These are phyloP conservation scores for Pristis pectinata DNA, from an alignment of 2,797 vertebrate genomes.

Conservation along the genomic window DNA sequence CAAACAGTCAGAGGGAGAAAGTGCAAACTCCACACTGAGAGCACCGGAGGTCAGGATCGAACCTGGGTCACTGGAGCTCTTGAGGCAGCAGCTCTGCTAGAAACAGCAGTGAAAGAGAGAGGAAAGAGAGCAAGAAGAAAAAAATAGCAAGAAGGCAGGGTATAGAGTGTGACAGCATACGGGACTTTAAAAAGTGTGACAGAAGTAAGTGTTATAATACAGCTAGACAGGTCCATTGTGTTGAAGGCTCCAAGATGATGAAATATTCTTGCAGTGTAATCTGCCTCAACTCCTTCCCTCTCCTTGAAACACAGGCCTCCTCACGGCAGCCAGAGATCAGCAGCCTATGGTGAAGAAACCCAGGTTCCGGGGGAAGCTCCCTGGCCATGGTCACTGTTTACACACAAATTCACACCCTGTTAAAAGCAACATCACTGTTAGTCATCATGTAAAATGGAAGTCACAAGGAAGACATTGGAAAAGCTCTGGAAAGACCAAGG, in stretches of 20 bases:
- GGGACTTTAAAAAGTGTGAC: neutral
- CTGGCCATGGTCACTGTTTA: neutral
- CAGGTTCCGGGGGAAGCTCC: neutral
- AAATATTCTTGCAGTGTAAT: neutral
- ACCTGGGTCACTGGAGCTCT: too few species aligned
- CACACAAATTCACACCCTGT: neutral
- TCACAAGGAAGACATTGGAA: too few species aligned
- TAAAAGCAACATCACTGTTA: neutral
- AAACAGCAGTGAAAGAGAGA: neutral
- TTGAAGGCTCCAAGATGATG: neutral
- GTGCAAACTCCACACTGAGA: too few species aligned
- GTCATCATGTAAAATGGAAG: neutral
- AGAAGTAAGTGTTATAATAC: neutral
- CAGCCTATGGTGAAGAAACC: neutral
- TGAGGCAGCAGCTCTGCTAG: too few species aligned
- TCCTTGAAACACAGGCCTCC: too few species aligned
- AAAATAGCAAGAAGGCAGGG: neutral
- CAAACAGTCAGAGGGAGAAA: too few species aligned
- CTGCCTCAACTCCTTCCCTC: too few species aligned
- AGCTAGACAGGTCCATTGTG: too few species aligned
- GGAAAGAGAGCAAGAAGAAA: neutral
- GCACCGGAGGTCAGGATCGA: too few species aligned
- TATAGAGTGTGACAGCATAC: neutral
- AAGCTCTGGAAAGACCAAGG: too few species aligned
- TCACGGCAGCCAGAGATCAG: too few species aligned